phyloP scores from a whole-genome alignment of 2,113 vertebrate species.

The Poicephalus meyeri region DNA sequence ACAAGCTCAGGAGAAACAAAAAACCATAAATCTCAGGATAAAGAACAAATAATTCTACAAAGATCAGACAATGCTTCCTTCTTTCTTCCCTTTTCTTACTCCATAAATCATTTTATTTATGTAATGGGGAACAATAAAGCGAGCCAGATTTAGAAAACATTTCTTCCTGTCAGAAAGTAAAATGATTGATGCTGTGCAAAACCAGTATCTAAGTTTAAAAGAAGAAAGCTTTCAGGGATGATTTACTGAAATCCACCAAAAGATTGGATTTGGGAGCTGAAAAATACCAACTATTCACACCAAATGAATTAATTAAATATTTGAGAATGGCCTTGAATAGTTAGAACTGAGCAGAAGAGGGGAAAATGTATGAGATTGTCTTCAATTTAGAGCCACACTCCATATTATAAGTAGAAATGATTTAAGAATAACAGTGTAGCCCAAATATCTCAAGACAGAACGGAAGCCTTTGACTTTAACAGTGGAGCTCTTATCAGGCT shows the following conservation, averaged over 20 bases:
- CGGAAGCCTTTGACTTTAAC: neutral
- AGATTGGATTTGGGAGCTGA: neutral
- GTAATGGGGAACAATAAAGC: conserved; percentile 46
- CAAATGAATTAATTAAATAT: conserved; percentile 37
- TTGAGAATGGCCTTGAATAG: neutral
- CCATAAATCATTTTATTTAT: conserved; percentile 68
- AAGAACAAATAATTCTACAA: neutral
- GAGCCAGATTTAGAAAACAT: conserved; percentile 47
- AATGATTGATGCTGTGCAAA: conserved; percentile 62
- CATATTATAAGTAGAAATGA: neutral
- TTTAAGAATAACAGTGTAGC: neutral
- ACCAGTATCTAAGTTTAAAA: neutral
- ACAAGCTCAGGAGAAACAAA: neutral
- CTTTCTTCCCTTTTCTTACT: neutral
- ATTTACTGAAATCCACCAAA: conserved; percentile 41
- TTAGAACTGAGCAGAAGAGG: neutral
- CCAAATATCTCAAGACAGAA: neutral
- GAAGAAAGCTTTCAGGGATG: conserved; percentile 24
- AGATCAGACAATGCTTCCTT: neutral
- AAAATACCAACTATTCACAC: neutral
- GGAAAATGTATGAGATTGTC: neutral
- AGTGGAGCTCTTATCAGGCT: neutral
- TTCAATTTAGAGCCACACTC: neutral
- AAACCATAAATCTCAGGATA: neutral
- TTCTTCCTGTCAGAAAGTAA: conserved; percentile 26